Conservation (phyloP, 2,797 vertebrate species). For the Arvicola amphibius region DNA sequence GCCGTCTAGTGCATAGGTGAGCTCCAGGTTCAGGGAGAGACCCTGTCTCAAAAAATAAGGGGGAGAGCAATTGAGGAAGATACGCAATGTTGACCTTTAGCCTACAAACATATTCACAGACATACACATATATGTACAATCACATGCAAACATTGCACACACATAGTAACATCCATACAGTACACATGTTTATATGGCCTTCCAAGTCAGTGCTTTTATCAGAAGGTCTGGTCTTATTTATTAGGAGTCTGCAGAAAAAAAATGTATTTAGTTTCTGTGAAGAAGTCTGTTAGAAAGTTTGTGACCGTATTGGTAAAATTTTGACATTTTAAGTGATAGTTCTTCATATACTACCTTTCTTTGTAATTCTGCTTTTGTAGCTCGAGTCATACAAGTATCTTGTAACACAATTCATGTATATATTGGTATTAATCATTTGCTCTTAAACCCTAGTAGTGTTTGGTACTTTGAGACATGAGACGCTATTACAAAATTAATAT, state of each 20-base stretch:
- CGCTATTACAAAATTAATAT: conserved; percentile 13
- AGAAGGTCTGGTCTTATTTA: neutral
- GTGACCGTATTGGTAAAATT: neutral
- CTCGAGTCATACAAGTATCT: neutral
- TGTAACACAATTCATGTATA: conserved; percentile 4
- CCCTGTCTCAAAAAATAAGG: neutral
- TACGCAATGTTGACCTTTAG: neutral
- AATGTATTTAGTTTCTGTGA: conserved; percentile 42
- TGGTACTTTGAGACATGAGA: neutral
- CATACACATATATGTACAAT: neutral
- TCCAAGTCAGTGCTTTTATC: neutral
- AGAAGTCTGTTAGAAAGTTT: conserved; percentile 25
- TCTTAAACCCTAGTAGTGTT: conserved; percentile 30
- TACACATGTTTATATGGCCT: neutral
- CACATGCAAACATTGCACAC: neutral
- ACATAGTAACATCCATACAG: neutral
- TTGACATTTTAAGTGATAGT: conserved; percentile 40
- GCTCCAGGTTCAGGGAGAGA: neutral
- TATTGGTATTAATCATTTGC: neutral
- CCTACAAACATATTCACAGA: neutral
- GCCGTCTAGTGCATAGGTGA: neutral
- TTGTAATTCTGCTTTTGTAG: conserved; percentile 22
- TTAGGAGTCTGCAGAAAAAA: neutral
- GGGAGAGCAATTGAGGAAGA: neutral
- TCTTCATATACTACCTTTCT: neutral